phyloP scores from a whole-genome alignment of 2,797 vertebrate genomes.

The Argyrosomus regius region DNA sequence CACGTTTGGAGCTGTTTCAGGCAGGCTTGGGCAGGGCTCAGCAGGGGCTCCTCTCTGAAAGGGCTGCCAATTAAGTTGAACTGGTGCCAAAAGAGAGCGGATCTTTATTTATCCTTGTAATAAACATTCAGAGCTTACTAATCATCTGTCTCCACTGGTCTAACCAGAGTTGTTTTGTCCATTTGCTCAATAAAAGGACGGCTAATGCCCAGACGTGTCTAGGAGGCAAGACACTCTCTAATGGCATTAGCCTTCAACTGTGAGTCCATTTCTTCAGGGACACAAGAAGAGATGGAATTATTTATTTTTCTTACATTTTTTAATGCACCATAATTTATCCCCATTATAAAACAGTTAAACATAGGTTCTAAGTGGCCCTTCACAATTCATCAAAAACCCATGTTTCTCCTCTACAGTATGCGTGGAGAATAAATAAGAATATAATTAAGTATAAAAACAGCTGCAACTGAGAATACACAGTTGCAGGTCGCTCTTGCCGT shows the following conservation, averaged over 20 bases:
- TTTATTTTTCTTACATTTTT: conserved; percentile 23
- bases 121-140: conserved; percentile 79
- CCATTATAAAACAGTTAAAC: neutral
- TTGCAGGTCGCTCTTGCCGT: neutral
- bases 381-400: neutral
- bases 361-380: neutral
- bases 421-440: neutral
- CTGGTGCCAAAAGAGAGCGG: conserved; percentile 77
- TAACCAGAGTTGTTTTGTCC: conserved; percentile 63
- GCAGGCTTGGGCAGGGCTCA: conserved; percentile 61
- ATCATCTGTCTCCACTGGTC: conserved; percentile 70
- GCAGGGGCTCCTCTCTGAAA: conserved; percentile 74
- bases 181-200: conserved; percentile 68
- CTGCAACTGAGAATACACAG: neutral
- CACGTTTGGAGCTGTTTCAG: conserved; percentile 74
- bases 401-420: neutral
- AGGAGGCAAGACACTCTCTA: conserved; percentile 37
- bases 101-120: conserved; percentile 83
- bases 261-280: conserved; percentile 33
- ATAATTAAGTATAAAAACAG: neutral
- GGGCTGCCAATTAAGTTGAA: conserved; percentile 83
- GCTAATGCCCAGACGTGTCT: conserved; percentile 50
- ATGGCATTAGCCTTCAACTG: conserved; percentile 45
- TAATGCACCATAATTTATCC: neutral
- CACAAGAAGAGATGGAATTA: conserved; percentile 1